Evolutionary conservation across 2,113 vertebrate genomes (phyloP).

Genomic region (Suricata suricatta): DNA sequence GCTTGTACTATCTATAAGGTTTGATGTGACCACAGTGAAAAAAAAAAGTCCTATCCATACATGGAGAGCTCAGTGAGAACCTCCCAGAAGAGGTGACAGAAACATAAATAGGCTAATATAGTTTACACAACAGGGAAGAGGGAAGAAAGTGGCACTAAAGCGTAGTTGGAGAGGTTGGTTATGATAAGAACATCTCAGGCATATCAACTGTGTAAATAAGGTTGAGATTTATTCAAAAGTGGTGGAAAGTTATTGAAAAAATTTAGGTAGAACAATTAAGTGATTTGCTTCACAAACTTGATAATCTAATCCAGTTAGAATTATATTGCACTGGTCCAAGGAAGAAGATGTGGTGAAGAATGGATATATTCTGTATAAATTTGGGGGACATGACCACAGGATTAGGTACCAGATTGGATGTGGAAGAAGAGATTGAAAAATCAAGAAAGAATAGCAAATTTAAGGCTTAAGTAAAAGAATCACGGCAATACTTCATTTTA

Average conservation of each 20-base stretch:
- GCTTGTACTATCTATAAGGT: not conserved
- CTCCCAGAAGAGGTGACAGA: not conserved
- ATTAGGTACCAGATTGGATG: not conserved
- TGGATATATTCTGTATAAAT: not conserved
- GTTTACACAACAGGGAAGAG: not conserved
- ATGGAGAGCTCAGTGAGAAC: not conserved
- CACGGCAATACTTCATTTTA: not conserved
- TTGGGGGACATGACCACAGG: not conserved
- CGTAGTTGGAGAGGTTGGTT: not conserved
- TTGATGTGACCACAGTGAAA: not conserved
- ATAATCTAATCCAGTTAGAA: not conserved
- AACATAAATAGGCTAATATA: not conserved
- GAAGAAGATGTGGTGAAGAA: not conserved
- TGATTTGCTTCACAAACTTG: not conserved
- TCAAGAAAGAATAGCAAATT: not conserved
- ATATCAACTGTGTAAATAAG: not conserved
- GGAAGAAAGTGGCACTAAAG: not conserved
- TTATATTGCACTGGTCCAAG: not conserved
- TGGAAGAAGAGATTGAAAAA: not conserved
- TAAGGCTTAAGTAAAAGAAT: not conserved
- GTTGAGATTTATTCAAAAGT: not conserved
- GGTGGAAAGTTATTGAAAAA: not conserved
- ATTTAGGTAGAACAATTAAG: not conserved
- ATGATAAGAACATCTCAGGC: not conserved
- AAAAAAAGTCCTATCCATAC: not conserved